Percentiles rank a stretch among this genome's conserved stretches.
Evolutionary conservation across 64 coral and sea anemone genomes (phyloP).

Genomic region (Actinia tenebrosa): DNA sequence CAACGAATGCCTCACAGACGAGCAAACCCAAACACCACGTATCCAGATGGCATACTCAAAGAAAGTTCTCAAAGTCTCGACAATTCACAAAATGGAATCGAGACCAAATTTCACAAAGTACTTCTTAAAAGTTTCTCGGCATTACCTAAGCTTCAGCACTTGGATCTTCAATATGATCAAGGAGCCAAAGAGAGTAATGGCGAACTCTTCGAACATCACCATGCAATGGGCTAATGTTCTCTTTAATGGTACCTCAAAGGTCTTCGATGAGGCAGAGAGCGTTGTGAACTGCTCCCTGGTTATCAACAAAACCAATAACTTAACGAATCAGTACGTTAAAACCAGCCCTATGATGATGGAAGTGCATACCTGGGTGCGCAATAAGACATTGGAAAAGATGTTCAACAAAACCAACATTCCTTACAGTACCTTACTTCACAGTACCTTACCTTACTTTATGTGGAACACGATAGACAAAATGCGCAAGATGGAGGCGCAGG

Average conservation of each 20-base stretch:
- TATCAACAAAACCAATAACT: conserved; percentile 32
- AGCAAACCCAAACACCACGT: not conserved
- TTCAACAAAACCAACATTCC: not conserved
- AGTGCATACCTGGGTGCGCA: not conserved
- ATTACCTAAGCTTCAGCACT: not conserved
- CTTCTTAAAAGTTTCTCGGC: not conserved
- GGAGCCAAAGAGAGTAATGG: conserved; percentile 37
- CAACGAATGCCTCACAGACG: not conserved
- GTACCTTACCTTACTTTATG: not conserved
- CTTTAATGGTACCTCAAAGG: conserved; percentile 13
- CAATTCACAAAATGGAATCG: not conserved
- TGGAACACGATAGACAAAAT: not conserved
- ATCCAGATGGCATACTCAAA: not conserved
- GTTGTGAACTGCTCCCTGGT: conserved; percentile 61
- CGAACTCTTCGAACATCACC: conserved; percentile 32
- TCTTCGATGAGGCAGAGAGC: conserved; percentile 45
- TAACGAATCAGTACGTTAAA: conserved; percentile 29
- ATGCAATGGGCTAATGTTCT: conserved; percentile 27
- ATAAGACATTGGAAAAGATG: not conserved
- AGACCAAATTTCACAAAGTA: conserved; percentile 44
- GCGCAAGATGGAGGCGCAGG: not conserved
- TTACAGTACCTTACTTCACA: not conserved
- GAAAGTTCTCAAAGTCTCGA: not conserved
- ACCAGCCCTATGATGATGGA: conserved; percentile 36
- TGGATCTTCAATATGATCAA: conserved; percentile 23